Evolutionary conservation across 2,888 invertebrate genomes (phyloP), one percentile per base, ranked within the genome.

Genomic region (Idaea dimidiata): DNA sequence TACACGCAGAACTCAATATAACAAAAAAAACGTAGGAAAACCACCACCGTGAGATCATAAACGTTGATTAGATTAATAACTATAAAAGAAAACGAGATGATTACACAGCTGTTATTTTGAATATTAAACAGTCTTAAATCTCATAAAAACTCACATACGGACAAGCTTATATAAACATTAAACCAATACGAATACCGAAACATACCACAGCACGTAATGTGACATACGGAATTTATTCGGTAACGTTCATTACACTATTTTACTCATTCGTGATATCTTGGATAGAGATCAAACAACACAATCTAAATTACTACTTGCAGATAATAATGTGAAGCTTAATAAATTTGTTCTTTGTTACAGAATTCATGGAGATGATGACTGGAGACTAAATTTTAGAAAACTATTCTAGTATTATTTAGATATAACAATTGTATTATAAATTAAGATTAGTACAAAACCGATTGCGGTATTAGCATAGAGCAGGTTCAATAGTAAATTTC

Each of bases 321-420:
- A 61, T 24, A 56, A 60, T 58, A 60, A 24, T 57, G 17, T 57
- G n/a, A 59, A 60, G 24, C 58, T 24, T 16, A 33, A 17, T 16
- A 54, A 33, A 62, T 33, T 63, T 72, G 70, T 70, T 62, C 67
- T 76, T 84, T 77, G 73, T 93, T 93, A 62, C 93, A 97, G 97
- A 97, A 93, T 97, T 97, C 93, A 97, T 97, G 97, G 97, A 97
- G 93, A 97, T 97, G 97, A 97, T 97, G 97, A 97, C 97, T 82
- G 97, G 97, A 80, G 97, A 97, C 89, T 97, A 95, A 94, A 75
- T 67, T 66, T 68, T 68, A 63, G 63, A 66, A 60, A 64, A 65
- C 65, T 69, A 70, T 72, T 72, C 75, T 82, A 80, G 78, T 80
- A 83, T 84, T 81, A 81, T 82, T 80, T 85, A 88, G 81, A 82